phyloP scores from a whole-genome alignment of 2,888 invertebrate species.

The Stramonita haemastoma region DNA sequence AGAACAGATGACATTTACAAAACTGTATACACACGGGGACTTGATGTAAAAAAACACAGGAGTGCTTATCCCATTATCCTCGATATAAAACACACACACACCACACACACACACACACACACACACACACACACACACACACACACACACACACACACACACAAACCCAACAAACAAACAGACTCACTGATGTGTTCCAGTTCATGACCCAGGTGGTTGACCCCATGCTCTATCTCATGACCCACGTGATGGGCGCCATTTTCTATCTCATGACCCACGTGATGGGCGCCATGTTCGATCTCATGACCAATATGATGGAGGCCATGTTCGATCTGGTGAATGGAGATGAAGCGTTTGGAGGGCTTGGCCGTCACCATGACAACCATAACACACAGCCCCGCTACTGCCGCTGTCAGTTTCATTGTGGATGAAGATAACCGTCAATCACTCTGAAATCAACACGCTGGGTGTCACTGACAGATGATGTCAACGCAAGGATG shows the following conservation, averaged over 20 bases:
- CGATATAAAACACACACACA: no score
- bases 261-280: constrained; percentile 14
- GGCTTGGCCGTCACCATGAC: constrained; percentile 6
- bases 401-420: neutral
- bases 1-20: no score
- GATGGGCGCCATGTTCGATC: constrained; percentile 4
- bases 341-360: constrained; percentile 14
- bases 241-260: neutral
- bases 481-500: no score
- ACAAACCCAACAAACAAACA: neutral
- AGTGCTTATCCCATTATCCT: no score
- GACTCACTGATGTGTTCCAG: constrained; percentile 18
- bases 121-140: neutral
- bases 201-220: neutral
- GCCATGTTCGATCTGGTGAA: constrained; percentile 20
- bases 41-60: no score
- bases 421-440: neutral
- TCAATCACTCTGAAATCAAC: neutral
- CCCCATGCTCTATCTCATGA: neutral
- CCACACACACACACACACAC: neutral
- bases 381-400: neutral
- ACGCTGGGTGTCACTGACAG: no score
- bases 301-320: neutral
- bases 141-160: constrained; percentile 1
- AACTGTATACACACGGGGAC: no score